phyloP scores from a whole-genome alignment of 2,888 invertebrate species.

The Hermaeophaga mercurialis region DNA sequence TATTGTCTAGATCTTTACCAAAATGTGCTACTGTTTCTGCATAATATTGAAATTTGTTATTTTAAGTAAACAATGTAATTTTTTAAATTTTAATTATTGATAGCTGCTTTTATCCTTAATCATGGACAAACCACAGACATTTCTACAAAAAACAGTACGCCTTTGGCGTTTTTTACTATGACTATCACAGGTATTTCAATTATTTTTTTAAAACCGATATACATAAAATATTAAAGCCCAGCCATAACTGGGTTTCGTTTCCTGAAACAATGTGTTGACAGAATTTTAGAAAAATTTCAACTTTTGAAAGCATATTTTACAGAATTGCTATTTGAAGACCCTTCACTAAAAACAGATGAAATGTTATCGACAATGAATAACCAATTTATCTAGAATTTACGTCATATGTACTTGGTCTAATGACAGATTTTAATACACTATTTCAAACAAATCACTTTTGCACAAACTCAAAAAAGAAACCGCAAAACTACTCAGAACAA shows the following conservation, averaged over 20 bases:
- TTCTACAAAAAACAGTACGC: slow-evolving; percentile 18
- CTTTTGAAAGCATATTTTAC: slow-evolving; percentile 44
- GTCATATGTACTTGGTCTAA: slow-evolving; percentile 37
- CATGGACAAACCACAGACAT: slow-evolving; percentile 17
- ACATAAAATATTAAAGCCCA: slow-evolving; percentile 44
- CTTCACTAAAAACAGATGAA: slow-evolving; percentile 37
- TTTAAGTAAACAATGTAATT: no score
- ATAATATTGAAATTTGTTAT: no score
- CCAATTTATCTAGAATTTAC: slow-evolving; percentile 43
- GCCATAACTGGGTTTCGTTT: slow-evolving; percentile 47
- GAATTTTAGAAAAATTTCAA: slow-evolving; percentile 48
- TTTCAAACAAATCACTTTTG: slow-evolving; percentile 32
- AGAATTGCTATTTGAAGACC: slow-evolving; percentile 41
- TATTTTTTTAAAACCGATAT: slow-evolving; percentile 47
- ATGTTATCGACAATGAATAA: slow-evolving; percentile 40
- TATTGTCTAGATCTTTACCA: no score
- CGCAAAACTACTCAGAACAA: neutral
- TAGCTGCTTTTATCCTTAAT: neutral
- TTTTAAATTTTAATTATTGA: no score
- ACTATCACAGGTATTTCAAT: slow-evolving; percentile 45
- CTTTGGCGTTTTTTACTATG: slow-evolving; percentile 15
- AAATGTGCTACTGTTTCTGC: no score
- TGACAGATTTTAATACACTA: slow-evolving; percentile 40
- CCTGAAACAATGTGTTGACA: slow-evolving; percentile 46
- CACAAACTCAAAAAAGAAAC: neutral